Conservation (phyloP, 2,113 vertebrate species). For the Entosphenus tridentatus region DNA sequence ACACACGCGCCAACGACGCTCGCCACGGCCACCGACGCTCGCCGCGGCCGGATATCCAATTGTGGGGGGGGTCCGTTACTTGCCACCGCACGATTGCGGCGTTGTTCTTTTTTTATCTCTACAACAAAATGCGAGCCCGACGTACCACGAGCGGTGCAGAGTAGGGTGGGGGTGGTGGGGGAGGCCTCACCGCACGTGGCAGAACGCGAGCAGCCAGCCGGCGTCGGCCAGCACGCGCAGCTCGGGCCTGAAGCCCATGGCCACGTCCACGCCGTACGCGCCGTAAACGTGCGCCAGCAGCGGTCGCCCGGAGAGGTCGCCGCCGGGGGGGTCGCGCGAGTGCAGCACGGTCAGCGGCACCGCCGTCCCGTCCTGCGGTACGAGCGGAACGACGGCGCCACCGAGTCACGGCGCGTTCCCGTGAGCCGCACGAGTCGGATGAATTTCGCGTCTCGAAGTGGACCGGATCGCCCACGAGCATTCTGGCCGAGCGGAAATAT, state of each 20-base stretch:
- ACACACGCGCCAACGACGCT: too few species aligned
- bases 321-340: conserved; percentile 23
- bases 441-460: not conserved
- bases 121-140: not conserved
- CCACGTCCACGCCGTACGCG: conserved; percentile 64
- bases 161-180: not conserved
- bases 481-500: not conserved
- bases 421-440: not conserved
- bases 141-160: not conserved
- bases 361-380: conserved; percentile 47
- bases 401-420: not conserved
- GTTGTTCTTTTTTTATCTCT: not conserved
- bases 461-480: not conserved
- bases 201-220: conserved; percentile 77
- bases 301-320: conserved; percentile 30
- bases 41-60: not conserved
- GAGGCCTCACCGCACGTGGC: conserved; percentile 55
- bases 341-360: conserved; percentile 62
- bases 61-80: not conserved
- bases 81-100: not conserved
- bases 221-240: conserved; percentile 52
- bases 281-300: conserved; percentile 77
- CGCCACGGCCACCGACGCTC: not conserved
- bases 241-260: conserved; percentile 65
- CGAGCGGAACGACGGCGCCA: not conserved